These are phyloP conservation scores for Ptychoptera contaminata DNA, from an alignment of 2,888 invertebrate species.

Conservation along the genomic window DNA sequence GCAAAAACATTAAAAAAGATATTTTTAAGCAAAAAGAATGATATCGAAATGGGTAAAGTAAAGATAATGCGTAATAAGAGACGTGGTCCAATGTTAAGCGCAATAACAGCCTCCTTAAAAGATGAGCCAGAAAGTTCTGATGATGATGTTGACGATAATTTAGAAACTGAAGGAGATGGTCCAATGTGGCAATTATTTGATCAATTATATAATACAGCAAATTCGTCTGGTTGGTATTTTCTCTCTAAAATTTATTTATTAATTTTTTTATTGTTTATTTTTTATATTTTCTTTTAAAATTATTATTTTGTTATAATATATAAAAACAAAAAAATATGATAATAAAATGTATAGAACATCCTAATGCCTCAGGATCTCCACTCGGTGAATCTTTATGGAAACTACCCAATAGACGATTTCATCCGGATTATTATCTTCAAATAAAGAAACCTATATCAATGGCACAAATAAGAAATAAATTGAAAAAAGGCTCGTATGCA, in stretches of 20 bases:
- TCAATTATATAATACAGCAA: conserved; percentile 51
- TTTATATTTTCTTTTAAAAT: conserved; percentile 10
- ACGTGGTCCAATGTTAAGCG: conserved; percentile 47
- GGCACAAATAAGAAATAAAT: conserved; percentile 73
- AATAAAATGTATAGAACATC: conserved; percentile 21
- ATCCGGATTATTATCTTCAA: conserved; percentile 95
- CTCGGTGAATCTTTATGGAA: conserved; percentile 87
- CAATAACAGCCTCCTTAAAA: conserved; percentile 30
- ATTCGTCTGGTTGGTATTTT: conserved; percentile 28
- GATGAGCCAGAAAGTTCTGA: conserved; percentile 45
- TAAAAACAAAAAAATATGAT: conserved; percentile 2
- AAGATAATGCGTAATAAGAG: conserved; percentile 37
- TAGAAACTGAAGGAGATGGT: conserved; percentile 43
- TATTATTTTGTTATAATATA: conserved; percentile 10
- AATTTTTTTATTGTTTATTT: conserved; percentile 11
- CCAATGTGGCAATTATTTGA: conserved; percentile 87
- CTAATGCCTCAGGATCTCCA: conserved; percentile 46
- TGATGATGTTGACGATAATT: conserved; percentile 44
- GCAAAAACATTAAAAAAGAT: conserved; percentile 74
- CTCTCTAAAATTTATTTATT: conserved; percentile 5
- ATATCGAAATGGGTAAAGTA: conserved; percentile 53
- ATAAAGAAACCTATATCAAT: conserved; percentile 92
- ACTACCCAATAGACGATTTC: conserved; percentile 75
- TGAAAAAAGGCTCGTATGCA: conserved; percentile 67
- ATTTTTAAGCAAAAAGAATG: conserved; percentile 50